These are phyloP conservation scores for Caenorhabditis tropicalis DNA, from an alignment of 1,140 invertebrate species.

Conservation along the genomic window DNA sequence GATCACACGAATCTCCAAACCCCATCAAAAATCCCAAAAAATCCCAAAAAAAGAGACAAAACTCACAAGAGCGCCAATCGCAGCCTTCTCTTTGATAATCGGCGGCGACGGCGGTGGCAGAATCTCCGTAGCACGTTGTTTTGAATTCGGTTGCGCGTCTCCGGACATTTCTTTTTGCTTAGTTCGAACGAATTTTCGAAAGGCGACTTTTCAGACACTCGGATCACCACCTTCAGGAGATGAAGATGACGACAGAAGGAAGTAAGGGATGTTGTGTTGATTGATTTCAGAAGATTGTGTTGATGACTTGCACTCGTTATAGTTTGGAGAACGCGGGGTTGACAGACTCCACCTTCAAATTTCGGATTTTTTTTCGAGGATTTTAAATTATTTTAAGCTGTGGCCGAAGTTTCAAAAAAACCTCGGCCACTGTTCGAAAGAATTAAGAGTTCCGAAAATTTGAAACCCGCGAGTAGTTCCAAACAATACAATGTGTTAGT, in stretches of 20 bases:
- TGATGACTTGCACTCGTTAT: conserved; percentile 23
- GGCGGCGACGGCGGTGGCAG: conserved; percentile 27
- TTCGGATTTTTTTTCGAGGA: not conserved
- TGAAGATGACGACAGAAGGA: not conserved
- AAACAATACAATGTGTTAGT: not conserved
- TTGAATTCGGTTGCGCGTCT: conserved; percentile 34
- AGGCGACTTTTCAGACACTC: not conserved
- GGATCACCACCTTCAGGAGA: not conserved
- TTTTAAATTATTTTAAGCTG: not conserved
- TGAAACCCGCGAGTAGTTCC: conserved; percentile 32
- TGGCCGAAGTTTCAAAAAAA: not conserved
- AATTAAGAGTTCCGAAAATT: conserved; percentile 2
- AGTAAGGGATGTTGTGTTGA: not conserved
- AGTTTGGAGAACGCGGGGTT: conserved; percentile 41
- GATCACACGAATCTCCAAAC: too few relatives aligned
- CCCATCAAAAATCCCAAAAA: too few relatives aligned
- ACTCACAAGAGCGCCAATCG: conserved; percentile 42
- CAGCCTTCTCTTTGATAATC: conserved; percentile 27
- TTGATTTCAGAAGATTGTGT: not conserved
- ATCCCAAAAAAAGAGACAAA: not conserved
- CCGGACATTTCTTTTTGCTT: conserved; percentile 11
- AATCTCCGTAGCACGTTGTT: conserved; percentile 32
- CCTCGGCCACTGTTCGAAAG: not conserved
- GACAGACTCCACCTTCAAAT: conserved; percentile 49
- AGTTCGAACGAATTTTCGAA: not conserved